phyloP scores from a whole-genome alignment of 2,888 invertebrate genomes.

The Ferdinandea cuprea region DNA sequence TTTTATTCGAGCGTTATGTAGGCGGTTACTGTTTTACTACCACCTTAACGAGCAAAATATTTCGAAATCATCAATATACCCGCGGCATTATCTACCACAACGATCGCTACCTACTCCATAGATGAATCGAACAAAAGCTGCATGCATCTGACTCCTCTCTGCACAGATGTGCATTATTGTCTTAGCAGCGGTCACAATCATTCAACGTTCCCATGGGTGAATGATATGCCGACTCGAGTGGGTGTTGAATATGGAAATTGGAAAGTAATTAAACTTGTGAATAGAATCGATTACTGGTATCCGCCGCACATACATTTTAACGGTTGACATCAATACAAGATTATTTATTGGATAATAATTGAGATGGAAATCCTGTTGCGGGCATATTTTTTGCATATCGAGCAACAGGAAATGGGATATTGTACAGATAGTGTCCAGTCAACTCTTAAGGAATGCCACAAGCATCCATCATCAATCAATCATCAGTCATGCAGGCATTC shows the following conservation, averaged over 20 bases:
- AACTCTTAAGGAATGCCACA: conserved; percentile 43
- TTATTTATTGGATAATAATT: not conserved
- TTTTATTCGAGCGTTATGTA: conserved; percentile 16
- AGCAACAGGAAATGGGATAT: conserved; percentile 56
- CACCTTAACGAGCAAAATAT: conserved; percentile 40
- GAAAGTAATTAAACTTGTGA: conserved; percentile 61
- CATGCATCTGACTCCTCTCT: conserved; percentile 22
- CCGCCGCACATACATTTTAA: conserved; percentile 37
- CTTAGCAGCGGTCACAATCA: conserved; percentile 19
- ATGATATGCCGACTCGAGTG: conserved; percentile 36
- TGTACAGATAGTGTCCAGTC: conserved; percentile 40
- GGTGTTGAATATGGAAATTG: conserved; percentile 62
- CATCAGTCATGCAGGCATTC: conserved; percentile 46
- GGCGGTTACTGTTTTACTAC: conserved; percentile 34
- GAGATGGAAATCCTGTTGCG: conserved; percentile 17
- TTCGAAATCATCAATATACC: conserved; percentile 32
- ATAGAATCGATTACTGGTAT: conserved; percentile 36
- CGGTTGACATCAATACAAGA: conserved; percentile 36
- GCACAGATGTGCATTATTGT: conserved; percentile 23
- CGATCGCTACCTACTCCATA: conserved; percentile 4
- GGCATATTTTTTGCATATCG: not conserved
- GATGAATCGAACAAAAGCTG: conserved; percentile 18
- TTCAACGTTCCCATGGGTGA: conserved; percentile 23
- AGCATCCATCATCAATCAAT: conserved; percentile 49
- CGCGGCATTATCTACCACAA: conserved; percentile 13